Base-by-base conservation (phyloP, 2,113 vertebrate genomes). In the Leptobrachium ailaonicum region DNA sequence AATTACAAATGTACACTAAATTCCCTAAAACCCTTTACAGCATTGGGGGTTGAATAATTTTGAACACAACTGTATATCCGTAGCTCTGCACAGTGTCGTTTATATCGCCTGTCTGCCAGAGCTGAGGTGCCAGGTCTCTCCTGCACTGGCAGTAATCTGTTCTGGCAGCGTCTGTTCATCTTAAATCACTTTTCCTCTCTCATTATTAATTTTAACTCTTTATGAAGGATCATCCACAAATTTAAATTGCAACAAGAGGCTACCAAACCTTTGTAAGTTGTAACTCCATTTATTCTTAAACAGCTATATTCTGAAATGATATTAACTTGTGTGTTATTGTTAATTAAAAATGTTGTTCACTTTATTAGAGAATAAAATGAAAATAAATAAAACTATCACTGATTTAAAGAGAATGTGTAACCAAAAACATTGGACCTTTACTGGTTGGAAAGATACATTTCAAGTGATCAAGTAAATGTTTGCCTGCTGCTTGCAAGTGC, bases 141-240 rank as follows among this genome's bases (percentile, higher is more conserved):
- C 66, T 75, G 10, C 79, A 84, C 82, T 41, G 74, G 83, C 79
- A 50, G 71, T 79, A 85, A 70, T 76, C 0, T 72, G 1, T 84
- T 69, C 73, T 72, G 83, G 72, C 45, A 67, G 20, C 58, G 2
- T 85, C 53, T 79, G 7, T 53, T 84, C 62, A 20, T 40, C 11
- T 60, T 60, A 60, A 60, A 12, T 11, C 13, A 32, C 10, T 14
- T 60, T 60, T 60, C 11, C 56, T 60, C 56, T 14, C 3, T 60
- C 11, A 14, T 10, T 60, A 50, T 8, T 50, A 8, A 50, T 12
- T 60, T 60, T 60, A 60, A 60, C 56, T 60, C 56, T 2, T 60
- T 12, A 13, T 60, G 56, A 12, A 60, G 1, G 56, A 11, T 60
- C 56, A 12, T 8, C 56, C 56, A 14, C 8, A 10, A 60, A 12